Base-by-base conservation (phyloP, 1,140 invertebrate species). In the Polyergus mexicanus region DNA sequence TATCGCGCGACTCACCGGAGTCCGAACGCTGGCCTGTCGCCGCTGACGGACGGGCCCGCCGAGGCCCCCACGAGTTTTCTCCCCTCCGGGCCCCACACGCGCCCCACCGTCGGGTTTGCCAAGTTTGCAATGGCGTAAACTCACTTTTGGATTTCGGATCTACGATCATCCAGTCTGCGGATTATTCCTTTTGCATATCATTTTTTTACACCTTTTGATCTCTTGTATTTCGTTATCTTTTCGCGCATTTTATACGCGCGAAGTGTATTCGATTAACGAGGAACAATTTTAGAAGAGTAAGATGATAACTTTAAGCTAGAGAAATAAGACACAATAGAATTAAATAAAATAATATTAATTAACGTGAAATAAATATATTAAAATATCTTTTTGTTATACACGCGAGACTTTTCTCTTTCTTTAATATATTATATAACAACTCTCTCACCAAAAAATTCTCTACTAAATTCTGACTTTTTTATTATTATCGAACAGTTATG, bases 1-100 rank as follows among this genome's bases (percentile, higher is more conserved):
- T 93, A 92, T 92, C 87, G 85, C 85, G 60, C 88, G 72, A 87
- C 81, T 86, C 78, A 58, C 76, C 56, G 28, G 77, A 88, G 65
- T 76, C 60, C 68, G 71, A 90, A 87, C 86, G 86, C 89, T 89
- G 77, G 60, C 71, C 75, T 38, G 71, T 81, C 87, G 77, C 76
- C 76, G 76, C 86, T 90, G 83, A 85, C 86, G 81, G 74, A 86
- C 88, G 74, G 77, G 47, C 86, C 84, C 68, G 74, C 74, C 60
- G 77, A 90, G 56, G 72, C 76, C 83, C 71, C 86, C 69, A 86
- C 51, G 74, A 74, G 80, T 74, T 65, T 41, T 56, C 84, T 51
- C 84, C 63, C 68, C 66, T 71, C 84, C 58, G 51, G 22, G 19
- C 22, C 60, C 38, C 19, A 68, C 19, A 7, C 65, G 76, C 51